Percentiles rank a stretch among this genome's conserved stretches.
phyloP scores from a whole-genome alignment of 2,113 vertebrate species.

The Antechinus flavipes region DNA sequence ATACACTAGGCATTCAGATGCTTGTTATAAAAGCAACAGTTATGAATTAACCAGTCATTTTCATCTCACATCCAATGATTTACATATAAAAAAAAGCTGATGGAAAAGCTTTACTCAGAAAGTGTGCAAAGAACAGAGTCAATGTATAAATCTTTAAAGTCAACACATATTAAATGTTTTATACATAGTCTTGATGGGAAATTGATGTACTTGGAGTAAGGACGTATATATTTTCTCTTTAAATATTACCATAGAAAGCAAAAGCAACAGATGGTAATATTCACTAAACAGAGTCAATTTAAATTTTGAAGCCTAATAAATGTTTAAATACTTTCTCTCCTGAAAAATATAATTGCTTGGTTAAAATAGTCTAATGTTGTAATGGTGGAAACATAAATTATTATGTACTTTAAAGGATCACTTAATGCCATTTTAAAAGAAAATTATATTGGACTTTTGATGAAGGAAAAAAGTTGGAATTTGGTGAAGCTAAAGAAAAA shows the following conservation, averaged over 20 bases:
- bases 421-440: not conserved
- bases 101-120: not conserved
- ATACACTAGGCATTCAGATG: constrained; percentile 3
- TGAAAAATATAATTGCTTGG: not conserved
- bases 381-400: not conserved
- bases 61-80: not conserved
- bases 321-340: not conserved
- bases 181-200: not conserved
- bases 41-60: constrained; percentile 13
- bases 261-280: not conserved
- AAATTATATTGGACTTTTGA: not conserved
- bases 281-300: not conserved
- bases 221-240: not conserved
- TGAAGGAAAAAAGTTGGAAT: no score
- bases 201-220: not conserved
- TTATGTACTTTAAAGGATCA: not conserved
- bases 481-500: constrained; percentile 23
- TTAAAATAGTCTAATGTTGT: not conserved
- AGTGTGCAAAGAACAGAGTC: not conserved
- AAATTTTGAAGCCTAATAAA: not conserved
- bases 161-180: no score
- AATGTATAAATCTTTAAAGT: not conserved
- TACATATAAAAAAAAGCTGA: constrained; percentile 10
- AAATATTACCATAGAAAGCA: not conserved
- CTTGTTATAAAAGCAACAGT: constrained; percentile 14